Percentiles rank a stretch among this genome's conserved stretches.
These are phyloP conservation scores for Leuctra nigra DNA, from an alignment of 2,888 invertebrate genomes.

Conservation along the genomic window DNA sequence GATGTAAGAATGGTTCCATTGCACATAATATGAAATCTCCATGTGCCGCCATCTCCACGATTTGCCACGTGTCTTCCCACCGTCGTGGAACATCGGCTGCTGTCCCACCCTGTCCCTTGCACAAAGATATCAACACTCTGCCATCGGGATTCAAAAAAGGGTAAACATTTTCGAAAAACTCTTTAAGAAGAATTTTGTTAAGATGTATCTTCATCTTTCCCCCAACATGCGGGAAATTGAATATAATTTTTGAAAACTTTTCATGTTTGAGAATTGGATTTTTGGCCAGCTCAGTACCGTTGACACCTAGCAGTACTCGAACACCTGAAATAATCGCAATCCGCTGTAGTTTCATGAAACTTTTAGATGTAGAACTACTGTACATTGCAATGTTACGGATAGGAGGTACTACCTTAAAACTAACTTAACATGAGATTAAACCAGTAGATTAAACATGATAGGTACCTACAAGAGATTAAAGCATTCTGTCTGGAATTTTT, in stretches of 20 bases:
- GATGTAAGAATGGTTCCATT: conserved; percentile 39
- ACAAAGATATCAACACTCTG: conserved; percentile 43
- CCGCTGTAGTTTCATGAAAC: too few species aligned
- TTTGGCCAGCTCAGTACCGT: conserved; percentile 43
- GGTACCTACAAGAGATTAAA: too few species aligned
- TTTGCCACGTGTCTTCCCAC: conserved; percentile 50
- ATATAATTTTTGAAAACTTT: conserved; percentile 45
- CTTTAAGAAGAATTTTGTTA: conserved; percentile 45
- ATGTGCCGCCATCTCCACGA: conserved; percentile 48
- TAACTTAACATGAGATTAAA: too few species aligned
- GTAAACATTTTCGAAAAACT: conserved; percentile 43
- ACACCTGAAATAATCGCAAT: conserved; percentile 44
- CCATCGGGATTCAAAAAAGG: conserved; percentile 39
- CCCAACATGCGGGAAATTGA: conserved; percentile 56
- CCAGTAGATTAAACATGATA: too few species aligned
- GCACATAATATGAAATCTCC: conserved; percentile 41
- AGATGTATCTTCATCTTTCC: conserved; percentile 53
- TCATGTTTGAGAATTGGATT: conserved; percentile 33
- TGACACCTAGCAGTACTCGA: conserved; percentile 42
- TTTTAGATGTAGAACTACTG: too few species aligned
- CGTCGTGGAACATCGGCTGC: conserved; percentile 39
- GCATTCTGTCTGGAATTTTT: too few species aligned
- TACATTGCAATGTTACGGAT: too few species aligned
- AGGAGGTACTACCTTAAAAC: too few species aligned
- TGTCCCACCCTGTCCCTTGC: conserved; percentile 51